A percentile compares a stretch with the other conserved stretches of the same genome.
phyloP scores from a whole-genome alignment of 2,113 vertebrate species.

The Danionella cerebrum region DNA sequence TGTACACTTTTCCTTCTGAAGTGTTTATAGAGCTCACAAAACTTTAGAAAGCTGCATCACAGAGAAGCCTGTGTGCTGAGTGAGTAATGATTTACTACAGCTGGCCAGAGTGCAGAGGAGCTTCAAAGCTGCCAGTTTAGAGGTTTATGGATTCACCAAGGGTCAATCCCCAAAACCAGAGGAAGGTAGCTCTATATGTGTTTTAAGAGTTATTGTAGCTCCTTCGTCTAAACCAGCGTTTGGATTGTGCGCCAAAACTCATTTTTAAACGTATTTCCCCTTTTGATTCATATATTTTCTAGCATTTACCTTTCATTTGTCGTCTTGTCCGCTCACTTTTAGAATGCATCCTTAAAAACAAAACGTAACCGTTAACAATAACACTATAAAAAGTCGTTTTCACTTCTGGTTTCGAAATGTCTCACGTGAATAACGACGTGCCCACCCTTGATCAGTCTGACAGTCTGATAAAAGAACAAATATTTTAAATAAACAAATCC shows the following conservation, averaged over 20 bases:
- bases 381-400: too few relatives aligned
- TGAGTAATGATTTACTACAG: slow-evolving; percentile 65
- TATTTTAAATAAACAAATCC: neutral
- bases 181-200: neutral
- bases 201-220: too few relatives aligned
- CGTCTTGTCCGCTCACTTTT: too few relatives aligned
- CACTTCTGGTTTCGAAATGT: too few relatives aligned
- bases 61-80: slow-evolving; percentile 47
- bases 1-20: neutral
- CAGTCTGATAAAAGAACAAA: too few relatives aligned
- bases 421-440: too few relatives aligned
- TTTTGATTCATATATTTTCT: too few relatives aligned
- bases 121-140: neutral
- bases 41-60: slow-evolving; percentile 26
- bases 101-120: slow-evolving; percentile 32
- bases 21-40: neutral
- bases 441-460: too few relatives aligned
- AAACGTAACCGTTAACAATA: too few relatives aligned
- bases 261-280: neutral
- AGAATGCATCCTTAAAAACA: too few relatives aligned
- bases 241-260: neutral
- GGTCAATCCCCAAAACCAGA: neutral
- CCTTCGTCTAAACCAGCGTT: neutral
- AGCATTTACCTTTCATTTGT: too few relatives aligned
- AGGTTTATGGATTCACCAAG: neutral